Base-by-base conservation (phyloP, 2,888 invertebrate genomes). In the Lasioglossum marginatum region DNA sequence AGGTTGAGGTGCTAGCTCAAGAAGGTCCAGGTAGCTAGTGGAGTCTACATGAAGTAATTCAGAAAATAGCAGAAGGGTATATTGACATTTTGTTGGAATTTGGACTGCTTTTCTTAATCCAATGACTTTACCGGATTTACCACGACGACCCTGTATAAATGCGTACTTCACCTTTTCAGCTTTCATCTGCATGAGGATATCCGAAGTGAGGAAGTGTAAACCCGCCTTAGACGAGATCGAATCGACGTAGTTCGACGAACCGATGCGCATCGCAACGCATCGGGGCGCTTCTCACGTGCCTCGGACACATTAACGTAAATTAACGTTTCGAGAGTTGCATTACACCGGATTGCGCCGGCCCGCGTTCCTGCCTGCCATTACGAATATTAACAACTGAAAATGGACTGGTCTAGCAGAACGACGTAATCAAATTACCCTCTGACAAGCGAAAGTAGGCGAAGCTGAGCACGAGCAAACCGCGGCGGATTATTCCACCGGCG, bases 301-400 rank as follows among this genome's bases (percentile, higher is more conserved):
- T 52, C 83, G 79, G 63, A 31, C 72, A 57, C 85, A 83, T 85
- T 85, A 85, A 34, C 79, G 79, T 76, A 79, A 79, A 85, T 85
- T 83, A 85, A 85, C 85, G 83, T 83, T 83, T 79, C 83, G 84
- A 83, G 76, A 34, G 85, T 48, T 73, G 75, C 83, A 83, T 79
- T 85, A 83, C 84, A 79, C 27, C 63, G 85, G 79, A 79, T 85
- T 79, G 76, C 63, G 31, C 27, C 60, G 60, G 23, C 27, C 52
- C 60, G 82, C 73, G 66, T 37, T 66, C 60, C 78, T 45, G 72
- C 57, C 82, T 66, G 76, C 85, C 75, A 85, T 85, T 85, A 85
- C 85, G 83, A 83, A 85, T 83, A 85, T 85, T 85, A 85, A 85
- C 83, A 83, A 85, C 79, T 68, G 83, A 85, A 83, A 83, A 85